phyloP scores from a whole-genome alignment of 2,888 invertebrate species.

The Lutraria lutraria region DNA sequence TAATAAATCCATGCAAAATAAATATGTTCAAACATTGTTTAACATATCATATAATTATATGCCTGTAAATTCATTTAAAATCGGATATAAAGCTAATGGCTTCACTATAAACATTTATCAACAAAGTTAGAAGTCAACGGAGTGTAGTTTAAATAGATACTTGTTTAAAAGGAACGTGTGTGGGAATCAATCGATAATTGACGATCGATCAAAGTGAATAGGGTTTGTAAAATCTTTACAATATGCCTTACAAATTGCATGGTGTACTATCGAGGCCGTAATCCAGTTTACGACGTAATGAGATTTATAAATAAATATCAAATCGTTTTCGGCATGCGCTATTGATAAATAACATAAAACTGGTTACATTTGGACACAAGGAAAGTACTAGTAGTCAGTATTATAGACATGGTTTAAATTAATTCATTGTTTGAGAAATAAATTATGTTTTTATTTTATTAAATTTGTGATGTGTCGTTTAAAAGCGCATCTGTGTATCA shows the following conservation, averaged over 20 bases:
- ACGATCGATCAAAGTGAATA: slow-evolving; percentile 3
- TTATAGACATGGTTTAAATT: no score
- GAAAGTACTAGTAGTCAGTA: no score
- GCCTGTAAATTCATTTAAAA: not conserved
- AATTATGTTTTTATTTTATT: no score
- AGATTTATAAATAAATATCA: no score
- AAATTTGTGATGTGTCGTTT: no score
- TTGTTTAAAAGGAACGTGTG: slow-evolving; percentile 9
- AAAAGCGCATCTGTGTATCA: no score
- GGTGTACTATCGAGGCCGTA: not conserved
- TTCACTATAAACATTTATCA: not conserved
- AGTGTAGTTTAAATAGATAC: slow-evolving; percentile 18
- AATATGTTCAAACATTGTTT: not conserved
- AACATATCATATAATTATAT: not conserved
- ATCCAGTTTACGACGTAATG: not conserved
- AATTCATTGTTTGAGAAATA: no score
- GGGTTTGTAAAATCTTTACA: not conserved
- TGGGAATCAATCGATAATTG: slow-evolving; percentile 1
- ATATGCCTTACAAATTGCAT: not conserved
- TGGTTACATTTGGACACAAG: no score
- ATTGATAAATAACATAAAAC: no score
- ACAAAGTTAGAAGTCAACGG: not conserved
- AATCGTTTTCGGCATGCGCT: no score
- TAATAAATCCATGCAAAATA: not conserved
- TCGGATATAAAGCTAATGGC: not conserved